Evolutionary conservation across 2,113 vertebrate genomes (phyloP).

Genomic region (Heterocephalus glaber): DNA sequence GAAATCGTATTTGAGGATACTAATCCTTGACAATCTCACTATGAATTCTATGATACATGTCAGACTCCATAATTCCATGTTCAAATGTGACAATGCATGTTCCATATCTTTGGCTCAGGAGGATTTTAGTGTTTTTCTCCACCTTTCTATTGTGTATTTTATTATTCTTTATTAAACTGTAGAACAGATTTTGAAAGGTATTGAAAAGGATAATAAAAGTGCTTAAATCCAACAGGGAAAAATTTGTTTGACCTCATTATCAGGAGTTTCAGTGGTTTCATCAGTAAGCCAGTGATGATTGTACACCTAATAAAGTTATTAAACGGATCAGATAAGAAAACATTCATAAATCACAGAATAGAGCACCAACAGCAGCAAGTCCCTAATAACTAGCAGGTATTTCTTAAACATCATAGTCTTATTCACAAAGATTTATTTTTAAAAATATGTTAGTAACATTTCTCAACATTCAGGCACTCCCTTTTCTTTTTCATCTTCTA

Average conservation of each 20-base stretch:
- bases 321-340: neutral
- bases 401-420: neutral
- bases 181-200: neutral
- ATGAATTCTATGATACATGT: neutral
- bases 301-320: neutral
- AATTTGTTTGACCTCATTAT: neutral
- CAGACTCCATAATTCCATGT: neutral
- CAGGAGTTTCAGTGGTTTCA: neutral
- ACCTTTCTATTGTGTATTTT: neutral
- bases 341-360: neutral
- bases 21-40: neutral
- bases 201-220: neutral
- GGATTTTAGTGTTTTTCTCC: neutral
- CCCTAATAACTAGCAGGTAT: neutral
- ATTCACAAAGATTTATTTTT: neutral
- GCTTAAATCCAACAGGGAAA: neutral
- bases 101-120: neutral
- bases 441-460: neutral
- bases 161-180: neutral
- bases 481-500: neutral
- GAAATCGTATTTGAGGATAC: neutral
- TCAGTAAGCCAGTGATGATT: neutral
- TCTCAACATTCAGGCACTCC: neutral
- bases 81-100: neutral
- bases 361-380: neutral